A percentile compares a stretch with the other conserved stretches of the same genome.
These are phyloP conservation scores for Chaetops frenatus DNA, from an alignment of 2,113 vertebrate species.

Conservation along the genomic window DNA sequence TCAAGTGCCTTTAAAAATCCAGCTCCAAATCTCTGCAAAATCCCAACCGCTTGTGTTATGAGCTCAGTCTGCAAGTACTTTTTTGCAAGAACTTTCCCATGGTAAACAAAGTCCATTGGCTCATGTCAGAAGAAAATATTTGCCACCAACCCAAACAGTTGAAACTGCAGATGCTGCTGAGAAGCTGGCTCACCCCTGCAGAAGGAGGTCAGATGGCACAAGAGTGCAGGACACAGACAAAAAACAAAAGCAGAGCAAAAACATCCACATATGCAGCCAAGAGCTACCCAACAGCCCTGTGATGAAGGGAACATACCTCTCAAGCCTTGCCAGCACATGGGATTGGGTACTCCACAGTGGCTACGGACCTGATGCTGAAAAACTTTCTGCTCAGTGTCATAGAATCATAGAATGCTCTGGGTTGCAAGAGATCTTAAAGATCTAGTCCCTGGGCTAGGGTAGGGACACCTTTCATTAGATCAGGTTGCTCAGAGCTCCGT, in stretches of 20 bases:
- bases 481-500: background rate
- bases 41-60: constrained; percentile 16
- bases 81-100: background rate
- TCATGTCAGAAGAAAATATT: background rate
- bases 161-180: constrained; percentile 29
- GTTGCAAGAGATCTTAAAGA: background rate
- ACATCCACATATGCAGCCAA: background rate
- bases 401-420: background rate
- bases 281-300: background rate
- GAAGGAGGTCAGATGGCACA: background rate
- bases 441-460: background rate
- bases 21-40: background rate
- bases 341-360: background rate
- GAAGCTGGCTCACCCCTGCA: background rate
- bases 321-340: background rate
- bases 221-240: background rate
- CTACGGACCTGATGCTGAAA: background rate
- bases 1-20: constrained; percentile 11
- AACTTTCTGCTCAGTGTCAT: background rate
- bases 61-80: background rate
- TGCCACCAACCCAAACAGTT: background rate
- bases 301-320: background rate
- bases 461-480: background rate
- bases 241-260: background rate
- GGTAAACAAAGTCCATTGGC: background rate